Evolutionary conservation across 1,140 invertebrate genomes (phyloP), one percentile per base, ranked within the genome.

Genomic region (Matsumurasca onukii): DNA sequence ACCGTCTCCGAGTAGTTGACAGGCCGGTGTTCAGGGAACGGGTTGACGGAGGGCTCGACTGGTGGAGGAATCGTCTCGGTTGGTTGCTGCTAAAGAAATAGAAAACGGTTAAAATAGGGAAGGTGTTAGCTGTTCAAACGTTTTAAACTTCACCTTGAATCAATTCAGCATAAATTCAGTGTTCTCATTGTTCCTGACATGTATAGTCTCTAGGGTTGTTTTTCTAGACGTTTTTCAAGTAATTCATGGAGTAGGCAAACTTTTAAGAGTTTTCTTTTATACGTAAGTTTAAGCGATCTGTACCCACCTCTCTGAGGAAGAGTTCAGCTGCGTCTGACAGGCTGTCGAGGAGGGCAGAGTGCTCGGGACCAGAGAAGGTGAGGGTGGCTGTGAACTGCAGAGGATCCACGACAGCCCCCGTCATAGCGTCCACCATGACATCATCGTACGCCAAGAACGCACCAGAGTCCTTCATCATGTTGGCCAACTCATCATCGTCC

Each of bases 361-460:
- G 88, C 78, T 93, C 91, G 1, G 89, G 86, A 22, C 86, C 87
- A 51, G 88, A 89, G 74, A 93, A 91, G 49, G 90, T 91, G 24
- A 93, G 76, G 0, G 90, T 92, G 0, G 89, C 90, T 2, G 90
- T 91, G 74, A 93, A 92, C 75, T 92, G 90, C 17, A 92, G 80
- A 0, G 90, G 90, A 78, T 93, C 91, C 3, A 90, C 88, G 0
- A 91, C 89, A 15, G 86, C 84, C 2, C 88, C 89, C 0, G 86
- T 88, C 17, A 86, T 83, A 82, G 92, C 86, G 75, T 93, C 91
- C 0, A 91, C 89, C 83, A 93, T 91, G 0, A 87, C 86, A 51
- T 91, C 89, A 73, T 90, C 90, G 70, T 88, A 88, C 39, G 68
- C 61, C 5, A 76, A 62, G 51, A 76, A 76, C 27, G 70, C 71